phyloP scores from a whole-genome alignment of 2,797 vertebrate genomes.

The Heliangelus exortis region DNA sequence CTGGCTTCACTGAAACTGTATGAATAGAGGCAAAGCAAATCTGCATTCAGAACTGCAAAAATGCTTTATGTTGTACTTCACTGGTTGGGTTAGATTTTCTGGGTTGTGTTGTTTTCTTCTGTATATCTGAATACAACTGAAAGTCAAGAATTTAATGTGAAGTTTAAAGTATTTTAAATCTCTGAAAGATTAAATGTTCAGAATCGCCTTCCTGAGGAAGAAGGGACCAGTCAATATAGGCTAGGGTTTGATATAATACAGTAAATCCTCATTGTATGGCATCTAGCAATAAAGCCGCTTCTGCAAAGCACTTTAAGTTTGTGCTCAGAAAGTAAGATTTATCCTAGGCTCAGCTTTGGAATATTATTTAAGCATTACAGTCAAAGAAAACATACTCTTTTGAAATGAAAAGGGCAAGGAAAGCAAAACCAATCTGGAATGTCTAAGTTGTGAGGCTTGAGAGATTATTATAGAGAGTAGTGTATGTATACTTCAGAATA shows the following conservation, averaged over 20 bases:
- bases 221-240: background rate
- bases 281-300: background rate
- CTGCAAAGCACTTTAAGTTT: background rate
- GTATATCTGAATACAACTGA: background rate
- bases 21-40: background rate
- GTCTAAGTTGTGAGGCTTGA: background rate
- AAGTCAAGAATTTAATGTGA: background rate
- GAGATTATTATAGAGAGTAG: background rate
- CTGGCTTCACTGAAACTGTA: background rate
- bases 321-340: background rate
- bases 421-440: background rate
- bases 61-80: background rate
- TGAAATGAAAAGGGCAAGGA: slow-evolving; percentile 12
- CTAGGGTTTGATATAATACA: background rate
- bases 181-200: slow-evolving; percentile 20
- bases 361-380: background rate
- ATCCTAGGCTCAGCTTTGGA: slow-evolving; percentile 11
- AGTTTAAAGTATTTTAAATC: background rate
- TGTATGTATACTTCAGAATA: background rate
- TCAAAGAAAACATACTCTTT: slow-evolving; percentile 31
- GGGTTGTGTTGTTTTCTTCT: background rate
- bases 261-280: background rate
- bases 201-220: background rate
- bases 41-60: background rate
- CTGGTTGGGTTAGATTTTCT: background rate